A percentile compares a stretch with the other conserved stretches of the same genome.
Conservation (phyloP, 2,888 invertebrate species). For the Andricus curvator region DNA sequence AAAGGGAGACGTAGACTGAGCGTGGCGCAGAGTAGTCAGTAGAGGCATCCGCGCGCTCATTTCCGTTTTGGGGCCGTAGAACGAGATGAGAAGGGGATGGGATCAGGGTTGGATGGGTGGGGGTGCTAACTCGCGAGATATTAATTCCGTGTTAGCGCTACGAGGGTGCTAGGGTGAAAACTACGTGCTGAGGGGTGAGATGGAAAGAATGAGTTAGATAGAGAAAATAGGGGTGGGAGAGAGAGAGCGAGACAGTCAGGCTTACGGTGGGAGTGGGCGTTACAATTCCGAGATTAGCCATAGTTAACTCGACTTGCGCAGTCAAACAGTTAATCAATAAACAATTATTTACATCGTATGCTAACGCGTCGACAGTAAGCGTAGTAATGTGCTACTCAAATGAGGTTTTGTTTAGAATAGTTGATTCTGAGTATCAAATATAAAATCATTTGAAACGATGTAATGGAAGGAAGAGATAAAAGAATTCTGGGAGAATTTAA, state of each 20-base stretch:
- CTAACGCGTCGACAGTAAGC: background rate
- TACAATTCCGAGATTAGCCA: conserved; percentile 78
- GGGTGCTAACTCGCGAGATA: conserved; percentile 78
- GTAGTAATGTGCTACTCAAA: conserved; percentile 1
- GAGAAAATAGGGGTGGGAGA: conserved; percentile 46
- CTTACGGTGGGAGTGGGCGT: conserved; percentile 67
- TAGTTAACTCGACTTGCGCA: conserved; percentile 78
- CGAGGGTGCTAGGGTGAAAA: conserved; percentile 74
- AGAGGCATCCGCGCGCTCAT: conserved; percentile 78
- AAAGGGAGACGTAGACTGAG: conserved; percentile 48
- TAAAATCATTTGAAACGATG: background rate
- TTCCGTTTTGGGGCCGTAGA: conserved; percentile 73
- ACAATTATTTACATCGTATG: conserved; percentile 75
- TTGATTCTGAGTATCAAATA: background rate
- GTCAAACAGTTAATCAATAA: conserved; percentile 79
- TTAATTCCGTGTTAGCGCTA: conserved; percentile 78
- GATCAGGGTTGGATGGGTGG: conserved; percentile 48
- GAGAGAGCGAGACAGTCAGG: conserved; percentile 48
- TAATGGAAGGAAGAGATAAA: background rate
- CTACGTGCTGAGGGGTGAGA: conserved; percentile 68
- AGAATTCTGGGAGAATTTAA: background rate
- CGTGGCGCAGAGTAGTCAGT: conserved; percentile 52
- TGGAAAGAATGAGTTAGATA: conserved; percentile 51
- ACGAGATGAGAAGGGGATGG: conserved; percentile 59
- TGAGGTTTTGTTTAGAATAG: conserved; percentile 10